phyloP scores from a whole-genome alignment of 1,140 invertebrate genomes.

The Diorhabda sublineata region DNA sequence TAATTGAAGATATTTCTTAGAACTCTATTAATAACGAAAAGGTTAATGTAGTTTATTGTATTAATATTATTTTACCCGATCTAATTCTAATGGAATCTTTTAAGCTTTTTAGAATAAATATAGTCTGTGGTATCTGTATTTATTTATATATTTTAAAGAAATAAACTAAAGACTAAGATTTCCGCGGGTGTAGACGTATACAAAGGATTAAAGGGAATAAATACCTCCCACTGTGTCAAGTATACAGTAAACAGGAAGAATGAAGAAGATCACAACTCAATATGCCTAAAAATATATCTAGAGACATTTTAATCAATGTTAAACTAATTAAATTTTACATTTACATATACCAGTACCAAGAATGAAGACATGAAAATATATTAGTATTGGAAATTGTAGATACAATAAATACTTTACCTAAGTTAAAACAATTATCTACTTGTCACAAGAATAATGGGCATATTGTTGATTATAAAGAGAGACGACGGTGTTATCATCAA shows the following conservation, averaged over 20 bases:
- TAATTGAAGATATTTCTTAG: not conserved
- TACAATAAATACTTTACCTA: too few relatives aligned
- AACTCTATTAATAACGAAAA: not conserved
- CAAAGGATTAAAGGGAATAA: not conserved
- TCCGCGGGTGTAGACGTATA: not conserved
- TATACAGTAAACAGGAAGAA: not conserved
- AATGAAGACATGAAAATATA: too few relatives aligned
- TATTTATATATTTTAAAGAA: constrained; percentile 9
- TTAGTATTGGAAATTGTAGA: too few relatives aligned
- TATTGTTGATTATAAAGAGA: too few relatives aligned
- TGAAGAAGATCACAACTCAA: too few relatives aligned
- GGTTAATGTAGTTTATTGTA: not conserved
- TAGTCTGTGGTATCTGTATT: constrained; percentile 8
- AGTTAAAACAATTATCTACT: too few relatives aligned
- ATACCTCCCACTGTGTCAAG: not conserved
- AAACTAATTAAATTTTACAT: too few relatives aligned
- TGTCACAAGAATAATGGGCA: too few relatives aligned
- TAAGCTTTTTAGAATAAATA: not conserved
- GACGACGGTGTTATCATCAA: too few relatives aligned
- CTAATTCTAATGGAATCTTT: not conserved
- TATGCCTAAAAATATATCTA: too few relatives aligned
- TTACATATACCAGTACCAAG: too few relatives aligned
- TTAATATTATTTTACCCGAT: not conserved
- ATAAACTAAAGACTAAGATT: not conserved
- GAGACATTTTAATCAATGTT: too few relatives aligned